Evolutionary conservation across 2,113 vertebrate species (phyloP), one percentile per base, ranked within the genome.

Genomic region (Muntiacus reevesi): DNA sequence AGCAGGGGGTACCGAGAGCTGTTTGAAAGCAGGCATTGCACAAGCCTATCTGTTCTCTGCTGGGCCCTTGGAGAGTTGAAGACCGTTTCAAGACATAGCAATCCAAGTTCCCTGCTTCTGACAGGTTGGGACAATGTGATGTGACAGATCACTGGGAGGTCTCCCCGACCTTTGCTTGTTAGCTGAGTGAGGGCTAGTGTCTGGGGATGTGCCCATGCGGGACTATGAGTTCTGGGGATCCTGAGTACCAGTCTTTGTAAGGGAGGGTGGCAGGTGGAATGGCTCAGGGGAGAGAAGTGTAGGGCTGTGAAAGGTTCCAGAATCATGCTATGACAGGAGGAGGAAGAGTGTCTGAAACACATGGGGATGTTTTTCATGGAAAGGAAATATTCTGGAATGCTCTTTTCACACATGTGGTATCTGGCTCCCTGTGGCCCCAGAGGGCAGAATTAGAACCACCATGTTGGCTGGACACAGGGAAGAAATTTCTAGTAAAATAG

Each of bases 1-100:
- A 98, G 97, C 86, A 98, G 96, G 95, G 93, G 91, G 93, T 96
- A 97, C 97, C 55, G 92, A 82, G 96, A 86, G 91, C 97, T 96
- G 97, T 57, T 85, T 9, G 81, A 96, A 95, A 89, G 76, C 93
- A 5, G 64, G 9, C 7, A 1, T 6, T 3, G 25, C n/a, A 19
- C 25, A 71, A 60, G 50, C 27, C n/a, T 87, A 7, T 28, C 52
- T 33, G 7, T 67, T 91, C 57, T 87, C 60, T 82, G 45, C 82
- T 85, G 78, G 88, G 40, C 83, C 55, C 55, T 87, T 92, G 16
- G 30, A 25, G 64, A 95, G 54, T 40, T 15, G 17, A 86, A 92
- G 87, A 81, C 81, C 57, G 12, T 74, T 95, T 97, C 71, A 91
- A 89, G 92, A 71, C 36, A 14, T 1, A 45, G 84, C 47, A 85